Percentiles rank a stretch among this genome's conserved stretches.
Evolutionary conservation across 2,113 vertebrate species (phyloP).

Genomic region (Nibea albiflora): DNA sequence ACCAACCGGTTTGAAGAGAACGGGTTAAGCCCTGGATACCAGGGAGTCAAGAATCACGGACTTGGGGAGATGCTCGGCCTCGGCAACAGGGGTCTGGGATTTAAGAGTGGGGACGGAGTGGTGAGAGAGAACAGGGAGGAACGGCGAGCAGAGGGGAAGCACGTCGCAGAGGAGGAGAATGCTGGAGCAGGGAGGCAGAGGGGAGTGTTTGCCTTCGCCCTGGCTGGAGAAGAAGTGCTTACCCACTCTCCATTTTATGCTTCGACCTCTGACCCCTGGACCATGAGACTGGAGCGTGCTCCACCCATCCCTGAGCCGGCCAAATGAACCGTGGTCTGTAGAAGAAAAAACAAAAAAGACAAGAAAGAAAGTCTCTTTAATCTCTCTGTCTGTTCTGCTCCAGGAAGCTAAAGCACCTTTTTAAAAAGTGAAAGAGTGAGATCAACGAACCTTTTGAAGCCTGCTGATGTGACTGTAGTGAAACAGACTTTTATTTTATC

Average conservation of each 20-base stretch:
- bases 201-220: constrained; percentile 90
- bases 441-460: constrained; percentile 53
- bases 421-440: constrained; percentile 43
- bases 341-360: constrained; percentile 14
- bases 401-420: constrained; percentile 71
- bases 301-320: constrained; percentile 90
- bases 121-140: constrained; percentile 88
- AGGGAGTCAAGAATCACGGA: constrained; percentile 86
- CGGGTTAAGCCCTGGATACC: constrained; percentile 75
- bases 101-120: constrained; percentile 86
- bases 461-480: constrained; percentile 49
- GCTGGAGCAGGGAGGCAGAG: constrained; percentile 90
- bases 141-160: constrained; percentile 87
- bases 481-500: constrained; percentile 19
- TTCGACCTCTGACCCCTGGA: constrained; percentile 90
- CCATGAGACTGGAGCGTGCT: constrained; percentile 87
- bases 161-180: constrained; percentile 86
- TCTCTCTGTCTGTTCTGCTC: constrained; percentile 53
- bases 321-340: constrained; percentile 82
- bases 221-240: constrained; percentile 90
- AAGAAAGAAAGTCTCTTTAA: constrained; percentile 44
- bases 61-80: constrained; percentile 84
- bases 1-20: constrained; percentile 81
- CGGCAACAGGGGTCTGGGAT: constrained; percentile 76
- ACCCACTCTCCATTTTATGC: constrained; percentile 90